Evolutionary conservation across 2,113 vertebrate genomes (phyloP), one percentile per base, ranked within the genome.

Genomic region (Puntigrus tetrazona): DNA sequence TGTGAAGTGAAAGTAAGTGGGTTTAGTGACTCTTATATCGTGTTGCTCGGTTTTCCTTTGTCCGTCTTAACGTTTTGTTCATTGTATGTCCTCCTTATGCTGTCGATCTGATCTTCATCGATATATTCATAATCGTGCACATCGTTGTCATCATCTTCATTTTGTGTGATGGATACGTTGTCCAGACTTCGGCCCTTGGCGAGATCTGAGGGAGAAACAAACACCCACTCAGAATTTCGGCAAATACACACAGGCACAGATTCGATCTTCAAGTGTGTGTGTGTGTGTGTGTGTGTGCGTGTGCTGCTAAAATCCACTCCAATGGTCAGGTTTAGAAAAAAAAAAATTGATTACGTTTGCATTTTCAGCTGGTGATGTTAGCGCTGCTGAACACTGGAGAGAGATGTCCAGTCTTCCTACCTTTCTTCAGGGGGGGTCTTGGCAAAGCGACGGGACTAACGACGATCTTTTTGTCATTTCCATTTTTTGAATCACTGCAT

Each of bases 71-170:
- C 1, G 0, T 84, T 69, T 25, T 72, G 69, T 22, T 91, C 78
- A 7, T 89, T 84, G 67, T 91, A 82, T 36, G 36, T 89, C 87
- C 89, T 89, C 63, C 88, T 86, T 84, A 92, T 61, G 38, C 89
- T 90, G 86, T 92, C 90, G 7, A 90, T 70, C 69, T 89, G 3
- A 16, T 86, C 88, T 89, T 92, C 91, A 90, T 88, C 85, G 5
- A 92, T 84, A 20, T 89, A 92, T 22, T 87, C 86, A 0, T 90
- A 91, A 70, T 80, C 87, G 16, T 88, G 86, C 11, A 65, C 47
- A 72, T 90, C 84, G 6, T 77, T 2, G 25, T 92, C 86, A 0
- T 85, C 86, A 25, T 87, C 87, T 0, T 74, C n/a, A 10, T 73
- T 29, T 0, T 50, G 27, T 11, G 61, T 47, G 0, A 43, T 25